Percentiles rank a stretch among this genome's conserved stretches.
phyloP scores from a whole-genome alignment of 2,797 vertebrate genomes.

The Pseudocheirus occidentalis region DNA sequence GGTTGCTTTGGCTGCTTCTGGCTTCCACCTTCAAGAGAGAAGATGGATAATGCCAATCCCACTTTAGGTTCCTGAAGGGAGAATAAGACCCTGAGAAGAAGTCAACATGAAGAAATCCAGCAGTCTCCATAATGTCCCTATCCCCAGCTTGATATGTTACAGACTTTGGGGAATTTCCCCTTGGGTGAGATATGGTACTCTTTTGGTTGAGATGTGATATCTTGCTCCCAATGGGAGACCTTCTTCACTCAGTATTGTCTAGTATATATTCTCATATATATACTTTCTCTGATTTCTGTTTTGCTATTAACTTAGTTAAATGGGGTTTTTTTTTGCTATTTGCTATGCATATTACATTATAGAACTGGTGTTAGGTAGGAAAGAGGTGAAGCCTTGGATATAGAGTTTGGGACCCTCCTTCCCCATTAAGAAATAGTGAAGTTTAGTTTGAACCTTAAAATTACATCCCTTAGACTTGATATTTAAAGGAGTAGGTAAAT shows the following conservation, averaged over 20 bases:
- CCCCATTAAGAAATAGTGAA: neutral
- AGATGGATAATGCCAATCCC: neutral
- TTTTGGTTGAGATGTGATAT: neutral
- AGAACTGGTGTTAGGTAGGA: neutral
- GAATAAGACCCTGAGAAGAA: neutral
- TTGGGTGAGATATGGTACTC: neutral
- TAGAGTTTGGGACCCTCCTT: neutral
- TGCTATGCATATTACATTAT: neutral
- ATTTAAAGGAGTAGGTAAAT: neutral
- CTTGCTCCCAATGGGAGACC: neutral
- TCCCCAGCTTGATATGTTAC: neutral
- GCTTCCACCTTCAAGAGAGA: neutral
- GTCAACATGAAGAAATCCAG: neutral
- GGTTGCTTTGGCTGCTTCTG: neutral
- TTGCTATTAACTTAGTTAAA: neutral
- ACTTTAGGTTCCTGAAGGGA: neutral
- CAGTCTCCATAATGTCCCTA: neutral
- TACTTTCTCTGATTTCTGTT: neutral
- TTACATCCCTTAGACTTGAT: neutral
- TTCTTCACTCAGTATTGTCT: neutral
- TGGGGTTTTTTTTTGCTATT: neutral
- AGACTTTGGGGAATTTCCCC: neutral
- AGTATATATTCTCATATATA: neutral
- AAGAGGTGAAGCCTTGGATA: neutral
- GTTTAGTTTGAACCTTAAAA: neutral